phyloP scores from a whole-genome alignment of 2,888 invertebrate species.

The Anticlea derivata region DNA sequence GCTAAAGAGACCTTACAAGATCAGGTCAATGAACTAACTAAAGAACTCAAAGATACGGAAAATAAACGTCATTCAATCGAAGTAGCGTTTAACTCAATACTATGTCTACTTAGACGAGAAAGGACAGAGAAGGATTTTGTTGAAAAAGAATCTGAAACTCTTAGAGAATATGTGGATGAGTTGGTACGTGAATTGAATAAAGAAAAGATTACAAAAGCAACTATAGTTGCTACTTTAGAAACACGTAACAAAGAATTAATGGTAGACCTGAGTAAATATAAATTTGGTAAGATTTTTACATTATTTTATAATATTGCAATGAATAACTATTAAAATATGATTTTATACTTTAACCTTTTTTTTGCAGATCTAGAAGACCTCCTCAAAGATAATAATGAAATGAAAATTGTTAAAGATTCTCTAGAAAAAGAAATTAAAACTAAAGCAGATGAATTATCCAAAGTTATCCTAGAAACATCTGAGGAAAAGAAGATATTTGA shows the following conservation, averaged over 20 bases:
- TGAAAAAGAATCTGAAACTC: conserved; percentile 30
- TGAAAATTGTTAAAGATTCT: conserved; percentile 37
- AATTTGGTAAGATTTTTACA: conserved; percentile 43
- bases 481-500: conserved; percentile 42
- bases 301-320: conserved; percentile 22
- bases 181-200: conserved; percentile 37
- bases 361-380: conserved; percentile 43
- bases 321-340: too few relatives aligned
- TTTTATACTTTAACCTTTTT: conserved; percentile 13
- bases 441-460: conserved; percentile 37
- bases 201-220: conserved; percentile 26
- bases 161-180: conserved; percentile 34
- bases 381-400: conserved; percentile 42
- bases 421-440: conserved; percentile 35
- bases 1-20: conserved; percentile 45
- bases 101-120: conserved; percentile 33
- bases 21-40: conserved; percentile 43
- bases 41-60: conserved; percentile 31
- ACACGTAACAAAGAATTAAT: conserved; percentile 38
- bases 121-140: conserved; percentile 38
- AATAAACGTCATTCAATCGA: conserved; percentile 45
- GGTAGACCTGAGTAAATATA: conserved; percentile 38
- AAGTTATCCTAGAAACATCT: conserved; percentile 36
- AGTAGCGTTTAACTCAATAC: conserved; percentile 37
- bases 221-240: conserved; percentile 37